Conservation (phyloP, 2,113 vertebrate species). For the Cyprinus carpio region DNA sequence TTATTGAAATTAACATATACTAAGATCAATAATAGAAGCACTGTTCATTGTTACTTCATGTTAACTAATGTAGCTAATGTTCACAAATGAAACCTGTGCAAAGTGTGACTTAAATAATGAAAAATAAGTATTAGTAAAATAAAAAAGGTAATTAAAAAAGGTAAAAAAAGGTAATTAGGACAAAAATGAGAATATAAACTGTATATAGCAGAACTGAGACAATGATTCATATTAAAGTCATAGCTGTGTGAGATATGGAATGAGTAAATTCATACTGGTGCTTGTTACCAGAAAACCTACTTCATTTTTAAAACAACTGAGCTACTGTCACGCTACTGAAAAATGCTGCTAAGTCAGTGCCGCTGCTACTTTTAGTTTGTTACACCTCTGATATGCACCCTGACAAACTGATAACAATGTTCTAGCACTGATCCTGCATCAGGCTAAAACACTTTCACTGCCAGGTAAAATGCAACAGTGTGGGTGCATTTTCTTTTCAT, state of each 20-base stretch:
- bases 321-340: background rate
- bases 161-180: background rate
- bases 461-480: slow-evolving; percentile 42
- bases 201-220: background rate
- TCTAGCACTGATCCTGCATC: slow-evolving; percentile 28
- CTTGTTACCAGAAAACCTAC: background rate
- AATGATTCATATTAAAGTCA: background rate
- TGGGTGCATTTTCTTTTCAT: background rate
- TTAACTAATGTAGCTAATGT: background rate
- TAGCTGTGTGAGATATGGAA: background rate
- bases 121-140: background rate
- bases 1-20: no score
- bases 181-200: background rate
- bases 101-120: background rate
- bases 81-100: background rate
- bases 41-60: background rate
- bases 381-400: slow-evolving; percentile 59
- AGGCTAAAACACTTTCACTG: slow-evolving; percentile 60
- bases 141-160: no score
- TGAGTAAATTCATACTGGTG: no score
- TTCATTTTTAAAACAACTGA: background rate
- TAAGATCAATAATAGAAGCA: background rate
- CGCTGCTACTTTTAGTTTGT: background rate
- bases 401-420: slow-evolving; percentile 64
- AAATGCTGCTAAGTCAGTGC: background rate